Evolutionary conservation across 2,888 invertebrate genomes (phyloP).

Genomic region (Agriopis leucophaearia): DNA sequence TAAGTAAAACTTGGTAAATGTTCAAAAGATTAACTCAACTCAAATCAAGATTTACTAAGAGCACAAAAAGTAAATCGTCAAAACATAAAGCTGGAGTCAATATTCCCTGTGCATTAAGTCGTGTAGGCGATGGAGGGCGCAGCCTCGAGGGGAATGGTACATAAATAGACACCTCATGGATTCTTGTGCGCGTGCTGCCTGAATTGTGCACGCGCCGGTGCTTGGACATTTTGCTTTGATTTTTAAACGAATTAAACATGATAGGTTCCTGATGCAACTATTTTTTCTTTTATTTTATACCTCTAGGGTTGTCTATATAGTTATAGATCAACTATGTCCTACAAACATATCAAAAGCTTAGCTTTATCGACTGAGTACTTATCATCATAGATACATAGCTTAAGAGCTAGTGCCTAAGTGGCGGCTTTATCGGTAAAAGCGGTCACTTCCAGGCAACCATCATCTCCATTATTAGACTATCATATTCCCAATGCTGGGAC

Average conservation of each 20-base stretch:
- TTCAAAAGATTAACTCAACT: neutral
- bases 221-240: constrained; percentile 34
- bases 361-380: too few relatives aligned
- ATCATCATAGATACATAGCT: too few relatives aligned
- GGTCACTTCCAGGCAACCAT: too few relatives aligned
- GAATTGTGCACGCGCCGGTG: constrained; percentile 59
- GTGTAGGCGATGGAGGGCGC: constrained; percentile 62
- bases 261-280: neutral
- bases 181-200: constrained; percentile 62
- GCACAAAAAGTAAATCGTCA: constrained; percentile 39
- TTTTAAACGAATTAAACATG: constrained; percentile 2
- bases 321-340: too few relatives aligned
- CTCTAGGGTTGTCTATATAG: too few relatives aligned
- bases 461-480: too few relatives aligned
- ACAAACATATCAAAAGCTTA: too few relatives aligned
- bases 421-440: too few relatives aligned
- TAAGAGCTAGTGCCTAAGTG: too few relatives aligned
- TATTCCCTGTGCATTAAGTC: constrained; percentile 69
- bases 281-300: too few relatives aligned
- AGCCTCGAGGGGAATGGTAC: constrained; percentile 71
- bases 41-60: neutral
- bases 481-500: too few relatives aligned
- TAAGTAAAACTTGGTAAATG: neutral
- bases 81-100: constrained; percentile 42
- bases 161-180: constrained; percentile 75